Percentiles rank a stretch among this genome's conserved stretches.
phyloP scores from a whole-genome alignment of 2,797 vertebrate species.

The Muraenolepis orangiensis region DNA sequence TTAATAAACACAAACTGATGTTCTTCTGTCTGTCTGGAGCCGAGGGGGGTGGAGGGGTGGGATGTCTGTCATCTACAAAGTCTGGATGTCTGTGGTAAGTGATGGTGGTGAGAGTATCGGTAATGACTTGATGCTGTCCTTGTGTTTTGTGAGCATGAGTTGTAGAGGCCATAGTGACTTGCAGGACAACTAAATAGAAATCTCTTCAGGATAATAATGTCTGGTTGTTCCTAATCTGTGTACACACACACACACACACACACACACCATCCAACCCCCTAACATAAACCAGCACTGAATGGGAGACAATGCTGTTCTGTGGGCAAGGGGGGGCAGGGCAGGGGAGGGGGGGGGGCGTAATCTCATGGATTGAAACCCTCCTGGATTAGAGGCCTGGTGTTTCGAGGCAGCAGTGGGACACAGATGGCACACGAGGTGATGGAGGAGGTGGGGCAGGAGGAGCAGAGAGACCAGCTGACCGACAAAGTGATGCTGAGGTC shows the following conservation, averaged over 20 bases:
- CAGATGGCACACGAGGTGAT: constrained; percentile 54
- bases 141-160: background rate
- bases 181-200: background rate
- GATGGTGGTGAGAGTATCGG: background rate
- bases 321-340: no score
- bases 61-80: no score
- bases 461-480: constrained; percentile 2
- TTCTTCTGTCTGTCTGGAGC: background rate
- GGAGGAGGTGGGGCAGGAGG: constrained; percentile 9
- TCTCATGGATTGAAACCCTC: constrained; percentile 68
- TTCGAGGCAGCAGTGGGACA: constrained; percentile 50
- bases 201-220: constrained; percentile 48
- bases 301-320: constrained; percentile 47
- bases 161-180: background rate
- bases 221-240: constrained; percentile 19
- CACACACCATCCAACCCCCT: constrained; percentile 40
- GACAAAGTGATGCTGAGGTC: background rate
- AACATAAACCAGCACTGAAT: constrained; percentile 48
- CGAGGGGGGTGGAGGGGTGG: no score
- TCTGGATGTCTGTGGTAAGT: background rate
- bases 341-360: constrained; percentile 68
- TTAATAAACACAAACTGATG: background rate
- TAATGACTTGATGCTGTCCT: background rate
- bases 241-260: constrained; percentile 25
- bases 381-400: constrained; percentile 62